These are phyloP conservation scores for Syngnathus floridae DNA, from an alignment of 2,113 vertebrate genomes.

Conservation along the genomic window DNA sequence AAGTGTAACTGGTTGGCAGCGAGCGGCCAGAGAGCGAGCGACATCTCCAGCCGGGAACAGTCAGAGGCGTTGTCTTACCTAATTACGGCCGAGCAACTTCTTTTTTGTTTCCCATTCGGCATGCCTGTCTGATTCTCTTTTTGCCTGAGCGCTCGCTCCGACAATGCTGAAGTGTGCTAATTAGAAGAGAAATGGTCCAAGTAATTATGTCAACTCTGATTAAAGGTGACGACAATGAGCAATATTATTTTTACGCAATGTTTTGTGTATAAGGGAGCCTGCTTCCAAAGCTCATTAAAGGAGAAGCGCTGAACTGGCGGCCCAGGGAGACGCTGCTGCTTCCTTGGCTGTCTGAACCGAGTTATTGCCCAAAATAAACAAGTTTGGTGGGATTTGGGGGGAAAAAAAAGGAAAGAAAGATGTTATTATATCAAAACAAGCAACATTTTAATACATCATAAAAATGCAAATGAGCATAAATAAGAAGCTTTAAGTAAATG, in stretches of 20 bases:
- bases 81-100: constrained; percentile 85
- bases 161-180: constrained; percentile 92
- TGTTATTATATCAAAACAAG: constrained; percentile 41
- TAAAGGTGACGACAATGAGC: constrained; percentile 84
- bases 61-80: constrained; percentile 91
- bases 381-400: background rate
- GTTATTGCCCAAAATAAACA: constrained; percentile 68
- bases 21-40: constrained; percentile 78
- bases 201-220: constrained; percentile 94
- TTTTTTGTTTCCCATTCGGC: constrained; percentile 88
- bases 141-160: constrained; percentile 78
- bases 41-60: constrained; percentile 94
- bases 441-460: constrained; percentile 39
- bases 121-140: constrained; percentile 93
- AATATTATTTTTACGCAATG: constrained; percentile 98
- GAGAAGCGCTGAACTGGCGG: constrained; percentile 57
- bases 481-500: constrained; percentile 29
- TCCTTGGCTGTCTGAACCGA: constrained; percentile 32
- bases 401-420: too few relatives aligned
- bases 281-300: constrained; percentile 88
- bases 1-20: constrained; percentile 82
- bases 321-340: background rate
- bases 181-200: constrained; percentile 95
- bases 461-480: constrained; percentile 62
- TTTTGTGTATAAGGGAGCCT: constrained; percentile 81